Percentiles rank a stretch among this genome's conserved stretches.
phyloP scores from a whole-genome alignment of 2,888 invertebrate genomes.

The Masnerella sp. region DNA sequence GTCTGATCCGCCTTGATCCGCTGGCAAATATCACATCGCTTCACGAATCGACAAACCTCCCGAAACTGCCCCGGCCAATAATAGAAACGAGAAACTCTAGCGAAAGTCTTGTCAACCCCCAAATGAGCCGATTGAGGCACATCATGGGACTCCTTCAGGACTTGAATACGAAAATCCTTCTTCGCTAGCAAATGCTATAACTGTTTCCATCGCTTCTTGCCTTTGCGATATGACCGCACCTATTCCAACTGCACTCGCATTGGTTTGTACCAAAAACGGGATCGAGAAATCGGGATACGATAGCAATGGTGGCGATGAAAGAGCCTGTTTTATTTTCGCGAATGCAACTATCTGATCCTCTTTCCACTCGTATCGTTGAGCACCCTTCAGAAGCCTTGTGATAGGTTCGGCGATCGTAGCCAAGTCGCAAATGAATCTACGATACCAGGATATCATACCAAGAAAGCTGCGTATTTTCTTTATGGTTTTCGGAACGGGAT shows the following conservation, averaged over 20 bases:
- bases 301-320: too few relatives aligned
- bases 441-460: slow-evolving; percentile 3
- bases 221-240: neutral
- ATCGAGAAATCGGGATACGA: neutral
- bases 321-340: neutral
- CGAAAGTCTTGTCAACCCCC: slow-evolving; percentile 11
- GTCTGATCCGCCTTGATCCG: neutral
- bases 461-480: neutral
- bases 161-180: neutral
- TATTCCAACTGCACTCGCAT: neutral
- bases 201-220: neutral
- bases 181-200: slow-evolving; percentile 4
- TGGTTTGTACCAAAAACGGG: neutral
- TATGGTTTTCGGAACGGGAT: neutral
- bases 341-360: neutral
- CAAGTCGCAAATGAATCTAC: slow-evolving; percentile 9
- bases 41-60: neutral
- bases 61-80: slow-evolving; percentile 11
- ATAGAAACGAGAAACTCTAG: slow-evolving; percentile 4
- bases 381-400: neutral
- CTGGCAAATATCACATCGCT: neutral
- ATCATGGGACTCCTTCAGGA: slow-evolving; percentile 5
- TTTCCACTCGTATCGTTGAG: neutral
- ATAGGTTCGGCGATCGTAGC: slow-evolving; percentile 11
- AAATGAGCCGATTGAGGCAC: slow-evolving; percentile 16